Percentiles rank a stretch among this genome's conserved stretches.
Evolutionary conservation across 2,888 invertebrate genomes (phyloP).

Genomic region (Troglohyphantes excavatus): DNA sequence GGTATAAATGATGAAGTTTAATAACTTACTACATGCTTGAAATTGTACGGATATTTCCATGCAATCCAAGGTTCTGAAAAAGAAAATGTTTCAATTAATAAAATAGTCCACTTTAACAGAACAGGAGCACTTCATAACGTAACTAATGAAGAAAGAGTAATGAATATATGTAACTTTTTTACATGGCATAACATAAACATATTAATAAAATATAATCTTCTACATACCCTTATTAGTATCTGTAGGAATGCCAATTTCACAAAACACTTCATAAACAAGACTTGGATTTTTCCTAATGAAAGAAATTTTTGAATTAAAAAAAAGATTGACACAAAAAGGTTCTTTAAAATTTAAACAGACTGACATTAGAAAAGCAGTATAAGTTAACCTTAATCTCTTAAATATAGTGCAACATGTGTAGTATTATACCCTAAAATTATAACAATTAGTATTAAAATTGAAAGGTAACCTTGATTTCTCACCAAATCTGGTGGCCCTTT

Average conservation of each 20-base stretch:
- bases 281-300: constrained; percentile 89
- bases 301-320: neutral
- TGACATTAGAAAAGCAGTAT: too few species aligned
- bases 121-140: neutral
- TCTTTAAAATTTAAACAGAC: too few species aligned
- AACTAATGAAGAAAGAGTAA: neutral
- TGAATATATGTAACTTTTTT: neutral
- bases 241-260: constrained; percentile 89
- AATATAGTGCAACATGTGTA: too few species aligned
- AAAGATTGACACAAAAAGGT: too few species aligned
- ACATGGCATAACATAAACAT: neutral
- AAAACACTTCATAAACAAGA: constrained; percentile 91
- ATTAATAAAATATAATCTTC: neutral
- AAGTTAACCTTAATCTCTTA: too few species aligned
- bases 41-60: constrained; percentile 81
- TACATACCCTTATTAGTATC: constrained; percentile 57
- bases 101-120: neutral
- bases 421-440: too few species aligned
- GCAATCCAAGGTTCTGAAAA: constrained; percentile 79
- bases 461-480: too few species aligned
- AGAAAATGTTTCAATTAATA: neutral
- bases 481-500: too few species aligned
- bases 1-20: neutral
- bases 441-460: too few species aligned
- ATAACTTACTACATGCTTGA: constrained; percentile 80